Conservation (phyloP, 2,113 vertebrate genomes). For the human (Homo sapiens) region GRCh38 chr21:18704001-18704500, state of each 20-base stretch:
- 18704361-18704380: not conserved
- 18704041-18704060: not conserved
- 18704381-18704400: too few species aligned
- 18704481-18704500: not conserved
- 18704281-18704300: not conserved
- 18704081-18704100: not conserved
- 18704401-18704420: too few species aligned
- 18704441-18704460: too few species aligned
- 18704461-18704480: not conserved
- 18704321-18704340: not conserved
- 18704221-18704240: not conserved
- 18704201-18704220: not conserved
- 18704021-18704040: not conserved
- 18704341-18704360: not conserved
- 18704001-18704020: not conserved
- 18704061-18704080: not conserved
- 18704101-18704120: not conserved
- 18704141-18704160: not conserved
- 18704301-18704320: not conserved
- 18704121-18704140: not conserved
- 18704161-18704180: not conserved
- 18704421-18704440: too few species aligned
- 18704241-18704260: too few species aligned
- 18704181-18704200: not conserved
- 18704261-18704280: not conserved